Evolutionary conservation across 1,140 invertebrate species (phyloP), one percentile per base, ranked within the genome.

Genomic region (Drosophila bocqueti): DNA sequence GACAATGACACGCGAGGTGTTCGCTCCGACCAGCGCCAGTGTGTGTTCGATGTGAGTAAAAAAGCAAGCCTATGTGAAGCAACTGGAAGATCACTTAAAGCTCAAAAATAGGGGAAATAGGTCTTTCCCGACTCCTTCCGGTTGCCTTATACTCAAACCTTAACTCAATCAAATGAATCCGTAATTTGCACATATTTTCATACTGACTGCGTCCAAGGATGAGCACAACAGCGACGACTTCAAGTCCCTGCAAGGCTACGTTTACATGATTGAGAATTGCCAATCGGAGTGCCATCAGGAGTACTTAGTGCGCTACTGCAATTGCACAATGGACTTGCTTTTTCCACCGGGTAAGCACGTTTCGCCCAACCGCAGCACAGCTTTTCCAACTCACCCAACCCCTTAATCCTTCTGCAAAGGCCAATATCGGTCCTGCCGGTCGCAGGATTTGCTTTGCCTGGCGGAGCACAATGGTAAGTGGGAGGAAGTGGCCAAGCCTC

Each of bases 181-280:
- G 21, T 47, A 29, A 49, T 52, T 49, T 45, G 34, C 26, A n/a
- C 18, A 34, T 40, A 36, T 54, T 71, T 69, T 31, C 50, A 49
- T 34, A 42, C 34, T 2, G 15, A 59, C 43, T 16, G 9, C 31
- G 18, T 26, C 4, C 18, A 16, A 92, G 91, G 77, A 93, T 34
- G 92, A 93, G 55, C 79, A 50, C 40, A 69, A 76, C 18, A 78
- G 65, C 42, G 63, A 67, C 0, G 76, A 91, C 45, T 91, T 84
- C 54, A 92, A 84, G 54, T 84, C 85, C 13, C 54, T 92, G 52
- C 42, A 68, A 26, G 89, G 89, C 50, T 87, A 91, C 67, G 76
- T 85, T 63, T 92, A 92, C 52, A 92, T 91, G 85, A 83, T 85
- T 81, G 87, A 92, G 52, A 93, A 93, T 81, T 93, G 92, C 59